Evolutionary conservation across 2,888 invertebrate species (phyloP), one percentile per base, ranked within the genome.

Genomic region (Drosophila paracracens): DNA sequence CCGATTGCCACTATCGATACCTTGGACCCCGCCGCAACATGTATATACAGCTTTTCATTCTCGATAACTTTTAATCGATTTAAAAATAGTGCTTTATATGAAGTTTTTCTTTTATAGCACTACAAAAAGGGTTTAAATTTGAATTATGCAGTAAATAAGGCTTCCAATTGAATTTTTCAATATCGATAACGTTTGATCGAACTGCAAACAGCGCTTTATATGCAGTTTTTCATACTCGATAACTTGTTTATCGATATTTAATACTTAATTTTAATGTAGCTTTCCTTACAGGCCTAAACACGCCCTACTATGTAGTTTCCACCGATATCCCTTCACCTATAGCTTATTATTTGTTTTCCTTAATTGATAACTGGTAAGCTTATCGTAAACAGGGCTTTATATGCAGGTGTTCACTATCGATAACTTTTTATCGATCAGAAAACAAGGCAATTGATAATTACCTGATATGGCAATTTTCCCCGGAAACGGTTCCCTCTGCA

Each of bases 361-460:
- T n/a, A 33, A 33, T 33, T n/a, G 4, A n/a, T 40, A n/a, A n/a
- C n/a, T 40, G 10, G 10, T 40, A 10, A 40, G 40, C 40, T 4
- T 10, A 4, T n/a, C 10, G 40, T 40, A n/a, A n/a, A 10, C 10
- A n/a, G n/a, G 10, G n/a, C 38, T 3, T n/a, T n/a, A 8, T n/a
- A 40, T n/a, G 11, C 40, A 21, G 11, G 5, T 21, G n/a, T 21
- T 40, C 40, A 2, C 5, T 40, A 40, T 40, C n/a, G 8, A 46
- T 21, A 46, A 21, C 46, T 4, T 21, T 16, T 16, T 25, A 25
- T 46, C 46, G 25, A 46, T 16, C 21, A 46, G 3, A 57, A 50
- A 52, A 52, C 35, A 29, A 87, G 38, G 4, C 38, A 38, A 8
- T 38, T 18, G 25, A 46, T 46, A 27, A 25, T 46, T 46, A 46